A percentile compares a stretch with the other conserved stretches of the same genome.
phyloP scores from a whole-genome alignment of 2,888 invertebrate genomes.

The Ophioninae sp. region DNA sequence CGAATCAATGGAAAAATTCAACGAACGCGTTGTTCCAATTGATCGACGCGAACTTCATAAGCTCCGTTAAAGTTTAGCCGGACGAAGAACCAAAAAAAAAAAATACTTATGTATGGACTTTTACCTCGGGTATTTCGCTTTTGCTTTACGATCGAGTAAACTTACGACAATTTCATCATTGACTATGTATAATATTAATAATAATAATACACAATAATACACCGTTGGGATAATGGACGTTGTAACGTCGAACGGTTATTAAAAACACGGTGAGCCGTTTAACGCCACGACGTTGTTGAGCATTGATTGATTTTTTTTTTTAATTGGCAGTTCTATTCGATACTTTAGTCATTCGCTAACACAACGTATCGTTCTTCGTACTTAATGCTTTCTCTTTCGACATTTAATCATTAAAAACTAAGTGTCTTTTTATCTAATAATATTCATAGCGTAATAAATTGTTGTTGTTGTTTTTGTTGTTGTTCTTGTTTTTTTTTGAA shows the following conservation, averaged over 20 bases:
- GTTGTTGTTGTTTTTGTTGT: conserved; percentile 32
- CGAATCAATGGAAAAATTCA: conserved; percentile 72
- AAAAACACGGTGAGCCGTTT: conserved; percentile 60
- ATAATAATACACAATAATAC: conserved; percentile 61
- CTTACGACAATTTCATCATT: conserved; percentile 42
- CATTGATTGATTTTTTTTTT: conserved; percentile 73
- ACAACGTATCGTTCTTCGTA: conserved; percentile 60
- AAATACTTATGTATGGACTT: conserved; percentile 23
- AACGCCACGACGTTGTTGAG: conserved; percentile 72
- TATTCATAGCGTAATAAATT: conserved; percentile 59
- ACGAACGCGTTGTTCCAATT: conserved; percentile 72
- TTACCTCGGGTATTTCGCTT: conserved; percentile 5
- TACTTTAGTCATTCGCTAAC: conserved; percentile 71
- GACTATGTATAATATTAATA: conserved; percentile 50
- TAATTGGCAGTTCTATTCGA: conserved; percentile 78
- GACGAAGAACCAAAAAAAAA: neutral
- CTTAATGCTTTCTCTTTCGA: conserved; percentile 40
- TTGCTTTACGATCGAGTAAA: conserved; percentile 47
- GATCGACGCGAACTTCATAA: conserved; percentile 75
- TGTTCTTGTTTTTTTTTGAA: conserved; percentile 10
- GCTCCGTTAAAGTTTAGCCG: conserved; percentile 73
- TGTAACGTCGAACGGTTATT: conserved; percentile 55
- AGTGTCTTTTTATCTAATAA: conserved; percentile 31
- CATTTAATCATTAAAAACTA: conserved; percentile 49
- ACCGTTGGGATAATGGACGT: conserved; percentile 36